Evolutionary conservation across 2,113 vertebrate species (phyloP).

Genomic region (Dendrocopos noguchii): DNA sequence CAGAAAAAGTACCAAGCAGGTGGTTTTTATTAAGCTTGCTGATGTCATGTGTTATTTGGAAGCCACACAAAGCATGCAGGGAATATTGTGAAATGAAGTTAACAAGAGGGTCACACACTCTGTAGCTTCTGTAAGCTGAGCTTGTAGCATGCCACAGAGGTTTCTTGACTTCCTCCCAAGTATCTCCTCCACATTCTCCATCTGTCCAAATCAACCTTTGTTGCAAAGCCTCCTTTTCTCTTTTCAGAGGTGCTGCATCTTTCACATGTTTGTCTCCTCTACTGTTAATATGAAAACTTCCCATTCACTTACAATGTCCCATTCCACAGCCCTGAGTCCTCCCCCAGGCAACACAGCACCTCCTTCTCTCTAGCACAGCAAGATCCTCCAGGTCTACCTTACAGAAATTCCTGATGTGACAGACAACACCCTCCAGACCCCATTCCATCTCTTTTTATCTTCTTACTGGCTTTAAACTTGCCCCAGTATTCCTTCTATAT

Average conservation of each 20-base stretch:
- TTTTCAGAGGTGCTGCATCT: background rate
- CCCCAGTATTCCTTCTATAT: background rate
- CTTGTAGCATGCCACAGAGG: background rate
- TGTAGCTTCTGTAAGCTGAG: constrained; percentile 55
- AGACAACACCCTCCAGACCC: background rate
- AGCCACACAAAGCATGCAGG: constrained; percentile 48
- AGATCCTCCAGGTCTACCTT: background rate
- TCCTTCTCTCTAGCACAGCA: background rate
- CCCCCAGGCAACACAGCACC: background rate
- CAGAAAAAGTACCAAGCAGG: constrained; percentile 24
- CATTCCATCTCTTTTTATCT: background rate
- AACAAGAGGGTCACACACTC: constrained; percentile 46
- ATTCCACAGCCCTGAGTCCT: background rate
- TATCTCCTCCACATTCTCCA: background rate
- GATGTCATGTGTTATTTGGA: constrained; percentile 56
- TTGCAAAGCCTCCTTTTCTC: background rate
- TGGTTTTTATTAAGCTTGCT: constrained; percentile 63
- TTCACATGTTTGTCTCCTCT: background rate
- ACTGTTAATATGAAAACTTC: background rate
- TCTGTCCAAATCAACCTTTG: background rate
- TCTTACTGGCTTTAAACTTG: background rate
- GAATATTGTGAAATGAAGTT: constrained; percentile 64
- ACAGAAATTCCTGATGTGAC: background rate
- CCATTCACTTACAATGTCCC: background rate
- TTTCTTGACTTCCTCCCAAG: background rate